Conservation (phyloP, 2,888 invertebrate species). For the Xestia xanthographa region DNA sequence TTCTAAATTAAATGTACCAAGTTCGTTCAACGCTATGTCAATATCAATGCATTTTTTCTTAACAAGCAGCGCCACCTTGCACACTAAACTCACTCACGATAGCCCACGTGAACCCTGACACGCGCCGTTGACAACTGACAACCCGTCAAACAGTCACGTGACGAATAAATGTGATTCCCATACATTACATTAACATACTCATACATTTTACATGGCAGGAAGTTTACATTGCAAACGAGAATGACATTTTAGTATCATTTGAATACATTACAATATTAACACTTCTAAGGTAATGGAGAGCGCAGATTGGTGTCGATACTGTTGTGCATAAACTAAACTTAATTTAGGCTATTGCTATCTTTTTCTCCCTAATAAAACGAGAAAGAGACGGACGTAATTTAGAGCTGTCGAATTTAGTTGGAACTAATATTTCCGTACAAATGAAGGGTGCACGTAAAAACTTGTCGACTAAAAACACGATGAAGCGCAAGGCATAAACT, state of each 20-base stretch:
- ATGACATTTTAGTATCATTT: conserved; percentile 16
- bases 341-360: no score
- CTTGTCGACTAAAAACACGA: no score
- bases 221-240: conserved; percentile 42
- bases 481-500: no score
- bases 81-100: neutral
- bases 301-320: no score
- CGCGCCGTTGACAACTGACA: neutral
- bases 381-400: no score
- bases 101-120: conserved; percentile 26
- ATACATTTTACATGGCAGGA: conserved; percentile 35
- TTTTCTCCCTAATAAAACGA: no score
- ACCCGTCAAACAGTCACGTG: conserved; percentile 26
- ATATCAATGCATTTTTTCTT: neutral
- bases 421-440: no score
- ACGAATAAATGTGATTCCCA: conserved; percentile 43
- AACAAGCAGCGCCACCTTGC: neutral
- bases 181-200: conserved; percentile 38
- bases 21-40: no score
- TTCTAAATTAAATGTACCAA: neutral
- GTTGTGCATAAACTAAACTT: no score
- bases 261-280: conserved; percentile 20
- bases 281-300: neutral
- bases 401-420: no score
- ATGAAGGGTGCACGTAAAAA: no score